Conservation (phyloP, 64 coral and sea anemone genomes). For the Porites australiensis region DNA sequence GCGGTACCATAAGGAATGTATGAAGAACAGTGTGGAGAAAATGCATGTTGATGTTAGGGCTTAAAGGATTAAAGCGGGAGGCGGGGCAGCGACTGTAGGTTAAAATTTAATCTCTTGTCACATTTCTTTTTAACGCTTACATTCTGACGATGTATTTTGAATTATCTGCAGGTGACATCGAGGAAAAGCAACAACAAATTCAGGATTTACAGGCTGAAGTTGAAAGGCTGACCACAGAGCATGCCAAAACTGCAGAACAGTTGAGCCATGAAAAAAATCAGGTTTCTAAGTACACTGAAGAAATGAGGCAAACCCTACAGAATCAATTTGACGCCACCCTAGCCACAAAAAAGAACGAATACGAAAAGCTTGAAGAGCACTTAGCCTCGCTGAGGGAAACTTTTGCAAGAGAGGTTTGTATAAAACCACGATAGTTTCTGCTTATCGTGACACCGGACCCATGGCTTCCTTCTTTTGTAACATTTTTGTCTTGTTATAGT, state of each 20-base stretch:
- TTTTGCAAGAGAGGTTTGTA: slow-evolving; percentile 7
- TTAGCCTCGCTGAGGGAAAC: not conserved
- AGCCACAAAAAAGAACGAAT: slow-evolving; percentile 59
- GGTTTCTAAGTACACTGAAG: slow-evolving; percentile 57
- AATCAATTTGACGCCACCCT: slow-evolving; percentile 43
- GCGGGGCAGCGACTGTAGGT: too few relatives aligned
- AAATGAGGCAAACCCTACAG: slow-evolving; percentile 55
- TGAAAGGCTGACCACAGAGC: not conserved
- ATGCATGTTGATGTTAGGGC: too few relatives aligned
- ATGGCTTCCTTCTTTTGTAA: not conserved
- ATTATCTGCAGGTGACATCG: slow-evolving; percentile 2
- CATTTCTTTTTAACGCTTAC: not conserved
- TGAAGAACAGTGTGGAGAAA: too few relatives aligned
- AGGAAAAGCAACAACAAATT: slow-evolving; percentile 47
- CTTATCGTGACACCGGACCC: too few relatives aligned
- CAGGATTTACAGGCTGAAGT: slow-evolving; percentile 43
- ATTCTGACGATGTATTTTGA: not conserved
- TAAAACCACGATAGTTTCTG: not conserved
- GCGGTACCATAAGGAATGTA: too few relatives aligned
- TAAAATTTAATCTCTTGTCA: too few relatives aligned
- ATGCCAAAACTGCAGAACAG: slow-evolving; percentile 25
- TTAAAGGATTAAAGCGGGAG: too few relatives aligned
- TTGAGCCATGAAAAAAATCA: not conserved
- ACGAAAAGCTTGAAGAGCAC: slow-evolving; percentile 26
- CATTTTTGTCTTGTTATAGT: too few relatives aligned